A percentile compares a stretch with the other conserved stretches of the same genome.
These are phyloP conservation scores for Achlya flavicornis DNA, from an alignment of 2,888 invertebrate species.

Conservation along the genomic window DNA sequence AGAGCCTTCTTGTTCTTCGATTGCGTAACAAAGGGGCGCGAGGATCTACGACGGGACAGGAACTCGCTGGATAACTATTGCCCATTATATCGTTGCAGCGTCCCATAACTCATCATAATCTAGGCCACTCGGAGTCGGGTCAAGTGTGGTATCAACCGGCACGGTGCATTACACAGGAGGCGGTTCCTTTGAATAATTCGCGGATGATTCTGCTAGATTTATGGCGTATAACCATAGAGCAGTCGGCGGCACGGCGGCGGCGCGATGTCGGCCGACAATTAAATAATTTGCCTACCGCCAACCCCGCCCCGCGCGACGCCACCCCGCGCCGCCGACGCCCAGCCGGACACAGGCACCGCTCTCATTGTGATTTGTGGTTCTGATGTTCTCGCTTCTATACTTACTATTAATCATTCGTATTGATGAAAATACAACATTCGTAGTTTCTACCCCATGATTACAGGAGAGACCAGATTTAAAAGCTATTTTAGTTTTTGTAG, in stretches of 20 bases:
- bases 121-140: slow-evolving; percentile 22
- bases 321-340: too few relatives aligned
- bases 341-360: too few relatives aligned
- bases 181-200: slow-evolving; percentile 80
- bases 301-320: slow-evolving; percentile 29
- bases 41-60: slow-evolving; percentile 11
- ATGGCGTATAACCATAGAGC: slow-evolving; percentile 77
- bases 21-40: slow-evolving; percentile 43
- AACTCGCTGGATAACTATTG: slow-evolving; percentile 25
- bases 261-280: slow-evolving; percentile 62
- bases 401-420: slow-evolving; percentile 31
- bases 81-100: slow-evolving; percentile 25
- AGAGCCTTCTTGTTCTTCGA: slow-evolving; percentile 40
- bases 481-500: too few relatives aligned
- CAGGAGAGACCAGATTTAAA: slow-evolving; percentile 9
- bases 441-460: slow-evolving; percentile 40
- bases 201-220: slow-evolving; percentile 74
- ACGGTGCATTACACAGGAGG: slow-evolving; percentile 20
- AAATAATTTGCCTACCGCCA: slow-evolving; percentile 78
- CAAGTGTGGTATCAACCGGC: slow-evolving; percentile 12
- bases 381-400: slow-evolving; percentile 42
- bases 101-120: slow-evolving; percentile 27
- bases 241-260: too few relatives aligned
- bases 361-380: slow-evolving; percentile 62
- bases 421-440: too few relatives aligned